phyloP scores from a whole-genome alignment of 1,140 invertebrate species.

The Camponotus floridanus region DNA sequence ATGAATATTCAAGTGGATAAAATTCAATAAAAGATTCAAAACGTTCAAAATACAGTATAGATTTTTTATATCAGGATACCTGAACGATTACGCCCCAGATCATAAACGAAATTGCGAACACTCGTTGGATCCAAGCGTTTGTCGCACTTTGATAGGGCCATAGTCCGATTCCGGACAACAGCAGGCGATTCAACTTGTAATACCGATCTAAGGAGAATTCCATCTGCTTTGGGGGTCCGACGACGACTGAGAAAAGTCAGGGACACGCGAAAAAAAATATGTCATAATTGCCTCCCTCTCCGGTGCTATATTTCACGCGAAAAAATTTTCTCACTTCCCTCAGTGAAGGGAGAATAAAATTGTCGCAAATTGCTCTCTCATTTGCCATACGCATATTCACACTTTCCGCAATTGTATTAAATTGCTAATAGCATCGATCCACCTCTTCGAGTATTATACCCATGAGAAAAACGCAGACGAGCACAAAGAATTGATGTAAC shows the following conservation, averaged over 20 bases:
- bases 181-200: conserved; percentile 46
- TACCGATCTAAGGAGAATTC: conserved; percentile 6
- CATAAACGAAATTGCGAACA: not conserved
- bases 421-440: conserved; percentile 17
- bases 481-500: not conserved
- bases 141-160: conserved; percentile 32
- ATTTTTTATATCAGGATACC: not conserved
- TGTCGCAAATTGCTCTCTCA: not conserved
- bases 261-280: not conserved
- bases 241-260: not conserved
- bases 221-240: conserved; percentile 15
- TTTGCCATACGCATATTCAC: not conserved
- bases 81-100: not conserved
- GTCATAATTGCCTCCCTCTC: not conserved
- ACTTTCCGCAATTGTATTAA: conserved; percentile 33
- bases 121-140: not conserved
- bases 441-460: not conserved
- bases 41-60: not conserved
- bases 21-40: not conserved
- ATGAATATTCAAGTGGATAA: too few relatives aligned
- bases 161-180: conserved; percentile 24
- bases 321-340: conserved; percentile 6
- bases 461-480: conserved; percentile 2
- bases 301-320: not conserved
- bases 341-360: not conserved